phyloP scores from a whole-genome alignment of 2,113 vertebrate species.

The Thalassoma bifasciatum region DNA sequence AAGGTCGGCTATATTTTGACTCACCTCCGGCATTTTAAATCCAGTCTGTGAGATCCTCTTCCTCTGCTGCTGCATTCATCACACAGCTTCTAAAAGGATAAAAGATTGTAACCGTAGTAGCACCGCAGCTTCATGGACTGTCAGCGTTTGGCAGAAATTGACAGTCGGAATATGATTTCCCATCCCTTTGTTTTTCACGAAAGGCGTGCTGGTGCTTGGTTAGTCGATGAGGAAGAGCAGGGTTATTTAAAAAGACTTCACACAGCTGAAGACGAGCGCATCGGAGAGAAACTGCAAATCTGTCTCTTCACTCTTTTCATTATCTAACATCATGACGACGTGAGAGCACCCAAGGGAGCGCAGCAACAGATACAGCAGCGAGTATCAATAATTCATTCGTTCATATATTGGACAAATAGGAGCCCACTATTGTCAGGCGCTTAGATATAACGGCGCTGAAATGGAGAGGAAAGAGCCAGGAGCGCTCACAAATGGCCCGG shows the following conservation, averaged over 20 bases:
- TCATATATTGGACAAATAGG: conserved; percentile 71
- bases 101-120: conserved; percentile 2
- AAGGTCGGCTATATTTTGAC: conserved; percentile 1
- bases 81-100: not conserved
- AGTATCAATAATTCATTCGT: conserved; percentile 72
- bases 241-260: not conserved
- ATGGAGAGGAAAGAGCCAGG: conserved; percentile 56
- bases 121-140: not conserved
- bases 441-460: conserved; percentile 53
- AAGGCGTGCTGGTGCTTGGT: conserved; percentile 32
- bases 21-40: conserved; percentile 3
- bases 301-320: conserved; percentile 61
- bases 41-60: not conserved
- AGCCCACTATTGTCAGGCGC: conserved; percentile 47
- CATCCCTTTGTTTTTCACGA: conserved; percentile 45
- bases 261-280: conserved; percentile 40
- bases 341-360: conserved; percentile 55
- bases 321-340: conserved; percentile 53
- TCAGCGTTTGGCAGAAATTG: conserved; percentile 27
- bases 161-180: conserved; percentile 22
- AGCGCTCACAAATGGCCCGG: conserved; percentile 48
- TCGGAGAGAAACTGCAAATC: conserved; percentile 46
- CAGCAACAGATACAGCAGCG: conserved; percentile 44
- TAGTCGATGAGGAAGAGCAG: conserved; percentile 32
- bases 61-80: conserved; percentile 18